Base-by-base conservation (phyloP, 2,888 invertebrate species). In the Eristalinus sepulchralis region DNA sequence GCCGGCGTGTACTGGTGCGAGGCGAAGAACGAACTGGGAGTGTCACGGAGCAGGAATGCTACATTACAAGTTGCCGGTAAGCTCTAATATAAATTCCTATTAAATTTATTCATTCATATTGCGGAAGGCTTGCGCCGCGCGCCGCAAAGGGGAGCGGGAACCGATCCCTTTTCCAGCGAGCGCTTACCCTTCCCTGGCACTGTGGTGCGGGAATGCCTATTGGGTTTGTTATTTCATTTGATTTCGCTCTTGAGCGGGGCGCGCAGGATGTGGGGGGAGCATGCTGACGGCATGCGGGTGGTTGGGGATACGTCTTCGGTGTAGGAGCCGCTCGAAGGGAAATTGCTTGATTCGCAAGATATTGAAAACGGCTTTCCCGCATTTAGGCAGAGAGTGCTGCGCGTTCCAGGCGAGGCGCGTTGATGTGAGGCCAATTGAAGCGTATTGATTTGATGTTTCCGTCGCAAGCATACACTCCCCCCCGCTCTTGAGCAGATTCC, bases 1-100 rank as follows among this genome's bases (percentile, higher is more conserved):
- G 96, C 96, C 67, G 97, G 98, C 27, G 95, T 96, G 2, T 98
- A 98, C 91, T 97, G 96, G 95, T 98, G 98, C 92, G 96, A 97
- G 92, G 98, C 97, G 0, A 95, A 95, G 82, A 98, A 97, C 92
- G 95, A 95, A 22, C 94, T 96, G 89, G 98, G 98, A 59, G 95
- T 96, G 88, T 96, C 96, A 34, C 94, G 96, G 89, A 97, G 97
- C 92, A 94, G 96, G 89, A 97, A 97, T 92, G 97, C 97, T 70
- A 96, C 97, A 9, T 94, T 98, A 88, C 96, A 97, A 91, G 97
- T 97, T 89, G 97, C 97, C 91, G 96, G 97, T 97, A 93, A 94
- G 94, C 91, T 84, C 81, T 75, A 87, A 87, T 88, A 83, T 83
- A 87, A 83, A 87, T 83, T 88, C 85, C 84, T 88, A 82, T 88